phyloP scores from a whole-genome alignment of 2,888 invertebrate genomes.

The Caenorhabditis macrosperma region DNA sequence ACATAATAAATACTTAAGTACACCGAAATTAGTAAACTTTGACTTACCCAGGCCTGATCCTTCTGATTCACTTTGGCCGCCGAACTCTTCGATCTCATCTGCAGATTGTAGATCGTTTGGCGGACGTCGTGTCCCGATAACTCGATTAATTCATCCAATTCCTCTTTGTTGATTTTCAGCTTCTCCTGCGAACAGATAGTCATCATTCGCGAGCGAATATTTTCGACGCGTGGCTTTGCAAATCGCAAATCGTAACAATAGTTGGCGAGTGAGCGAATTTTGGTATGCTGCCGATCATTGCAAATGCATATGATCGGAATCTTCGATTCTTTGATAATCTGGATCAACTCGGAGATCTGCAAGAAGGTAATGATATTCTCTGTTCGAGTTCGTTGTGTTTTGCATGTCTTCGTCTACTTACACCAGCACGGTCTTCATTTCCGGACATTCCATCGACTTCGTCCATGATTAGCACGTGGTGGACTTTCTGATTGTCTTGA shows the following conservation, averaged over 20 bases:
- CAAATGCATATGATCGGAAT: slow-evolving; percentile 97
- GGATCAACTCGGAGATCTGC: slow-evolving; percentile 88
- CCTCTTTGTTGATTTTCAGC: slow-evolving; percentile 86
- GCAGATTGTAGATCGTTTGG: slow-evolving; percentile 86
- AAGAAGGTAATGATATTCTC: too few relatives aligned
- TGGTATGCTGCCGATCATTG: slow-evolving; percentile 88
- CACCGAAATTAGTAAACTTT: too few relatives aligned
- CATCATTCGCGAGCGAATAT: slow-evolving; percentile 93
- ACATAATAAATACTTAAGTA: too few relatives aligned
- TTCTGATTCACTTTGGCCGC: slow-evolving; percentile 85
- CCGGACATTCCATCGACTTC: slow-evolving; percentile 99
- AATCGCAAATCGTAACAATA: slow-evolving; percentile 94
- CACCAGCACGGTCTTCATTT: slow-evolving; percentile 97
- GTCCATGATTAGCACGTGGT: slow-evolving; percentile 97
- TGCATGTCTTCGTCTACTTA: slow-evolving; percentile 80
- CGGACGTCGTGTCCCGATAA: slow-evolving; percentile 90
- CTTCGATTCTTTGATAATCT: slow-evolving; percentile 90
- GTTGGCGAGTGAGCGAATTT: slow-evolving; percentile 92
- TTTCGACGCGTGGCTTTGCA: slow-evolving; percentile 89
- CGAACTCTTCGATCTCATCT: slow-evolving; percentile 84
- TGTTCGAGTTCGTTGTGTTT: neutral
- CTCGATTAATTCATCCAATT: slow-evolving; percentile 88
- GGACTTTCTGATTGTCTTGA: slow-evolving; percentile 82
- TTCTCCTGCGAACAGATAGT: slow-evolving; percentile 93
- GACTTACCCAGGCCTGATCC: slow-evolving; percentile 87